These are phyloP conservation scores for Muscicapa comitata DNA, from an alignment of 2,797 vertebrate genomes.

Conservation along the genomic window DNA sequence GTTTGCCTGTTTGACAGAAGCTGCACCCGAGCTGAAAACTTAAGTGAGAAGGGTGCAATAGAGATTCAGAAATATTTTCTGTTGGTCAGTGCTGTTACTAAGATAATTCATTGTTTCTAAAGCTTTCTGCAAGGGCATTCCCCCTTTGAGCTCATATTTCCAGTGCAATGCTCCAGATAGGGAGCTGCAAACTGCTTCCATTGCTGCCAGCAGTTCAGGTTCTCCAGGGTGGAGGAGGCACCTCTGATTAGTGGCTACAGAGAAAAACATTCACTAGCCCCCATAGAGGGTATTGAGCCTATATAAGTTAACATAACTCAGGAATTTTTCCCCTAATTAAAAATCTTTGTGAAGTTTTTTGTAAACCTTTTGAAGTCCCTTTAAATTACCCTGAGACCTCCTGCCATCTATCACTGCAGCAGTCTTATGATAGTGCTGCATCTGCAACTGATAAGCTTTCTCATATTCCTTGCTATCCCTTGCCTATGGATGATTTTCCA, in stretches of 20 bases:
- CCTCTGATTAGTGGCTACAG: not conserved
- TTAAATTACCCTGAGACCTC: not conserved
- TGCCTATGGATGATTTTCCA: not conserved
- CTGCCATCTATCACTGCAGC: not conserved
- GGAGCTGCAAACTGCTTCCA: not conserved
- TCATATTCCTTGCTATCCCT: not conserved
- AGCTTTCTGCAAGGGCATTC: not conserved
- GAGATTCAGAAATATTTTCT: not conserved
- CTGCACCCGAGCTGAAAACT: not conserved
- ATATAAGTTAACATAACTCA: not conserved
- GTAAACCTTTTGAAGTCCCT: not conserved
- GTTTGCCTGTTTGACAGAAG: slow-evolving; percentile 24
- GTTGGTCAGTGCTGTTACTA: not conserved
- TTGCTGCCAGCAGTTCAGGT: not conserved
- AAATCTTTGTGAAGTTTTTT: not conserved
- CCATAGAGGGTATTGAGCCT: not conserved
- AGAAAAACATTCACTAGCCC: not conserved
- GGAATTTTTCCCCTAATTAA: not conserved
- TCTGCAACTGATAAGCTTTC: not conserved
- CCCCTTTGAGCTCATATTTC: not conserved
- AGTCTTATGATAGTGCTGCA: not conserved
- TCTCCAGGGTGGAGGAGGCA: not conserved
- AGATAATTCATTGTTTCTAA: not conserved
- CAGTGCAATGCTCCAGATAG: not conserved
- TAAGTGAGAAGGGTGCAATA: not conserved